Percentiles rank a stretch among this genome's conserved stretches.
phyloP scores from a whole-genome alignment of 2,797 vertebrate genomes.

The Rachycentron canadum region DNA sequence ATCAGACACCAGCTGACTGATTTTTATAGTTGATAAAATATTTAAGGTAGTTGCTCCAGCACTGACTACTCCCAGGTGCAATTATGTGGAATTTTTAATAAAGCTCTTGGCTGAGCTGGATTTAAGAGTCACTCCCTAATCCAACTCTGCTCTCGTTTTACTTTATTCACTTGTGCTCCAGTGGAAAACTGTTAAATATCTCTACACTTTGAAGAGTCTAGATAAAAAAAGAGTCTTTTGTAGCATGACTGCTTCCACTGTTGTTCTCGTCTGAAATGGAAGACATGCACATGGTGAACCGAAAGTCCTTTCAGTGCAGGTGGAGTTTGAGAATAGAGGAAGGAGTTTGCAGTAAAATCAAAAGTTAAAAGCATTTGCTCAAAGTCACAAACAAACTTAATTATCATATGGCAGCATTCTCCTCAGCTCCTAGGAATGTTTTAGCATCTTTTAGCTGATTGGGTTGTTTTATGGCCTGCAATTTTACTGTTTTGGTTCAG shows the following conservation, averaged over 20 bases:
- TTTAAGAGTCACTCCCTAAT: constrained; percentile 31
- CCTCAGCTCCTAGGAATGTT: background rate
- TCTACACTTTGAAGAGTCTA: constrained; percentile 14
- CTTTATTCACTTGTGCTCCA: constrained; percentile 27
- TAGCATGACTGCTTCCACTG: background rate
- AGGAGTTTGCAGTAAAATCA: background rate
- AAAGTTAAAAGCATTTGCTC: background rate
- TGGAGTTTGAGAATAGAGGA: background rate
- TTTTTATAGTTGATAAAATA: constrained; percentile 58
- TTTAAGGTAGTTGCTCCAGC: constrained; percentile 48
- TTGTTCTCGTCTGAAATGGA: background rate
- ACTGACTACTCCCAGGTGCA: constrained; percentile 22
- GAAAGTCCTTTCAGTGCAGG: background rate
- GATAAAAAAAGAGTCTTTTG: background rate
- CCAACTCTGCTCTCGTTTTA: constrained; percentile 18
- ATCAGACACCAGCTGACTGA: constrained; percentile 34
- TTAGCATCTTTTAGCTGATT: no score
- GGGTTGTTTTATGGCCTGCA: background rate
- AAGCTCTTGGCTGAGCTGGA: constrained; percentile 36
- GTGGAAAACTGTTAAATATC: constrained; percentile 13
- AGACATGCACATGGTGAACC: background rate
- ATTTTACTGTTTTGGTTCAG: background rate
- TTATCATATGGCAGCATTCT: background rate
- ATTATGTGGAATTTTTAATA: constrained; percentile 49
- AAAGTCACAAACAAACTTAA: background rate